Evolutionary conservation across 1,140 invertebrate genomes (phyloP).

Genomic region (Drosophila nigrodunni): DNA sequence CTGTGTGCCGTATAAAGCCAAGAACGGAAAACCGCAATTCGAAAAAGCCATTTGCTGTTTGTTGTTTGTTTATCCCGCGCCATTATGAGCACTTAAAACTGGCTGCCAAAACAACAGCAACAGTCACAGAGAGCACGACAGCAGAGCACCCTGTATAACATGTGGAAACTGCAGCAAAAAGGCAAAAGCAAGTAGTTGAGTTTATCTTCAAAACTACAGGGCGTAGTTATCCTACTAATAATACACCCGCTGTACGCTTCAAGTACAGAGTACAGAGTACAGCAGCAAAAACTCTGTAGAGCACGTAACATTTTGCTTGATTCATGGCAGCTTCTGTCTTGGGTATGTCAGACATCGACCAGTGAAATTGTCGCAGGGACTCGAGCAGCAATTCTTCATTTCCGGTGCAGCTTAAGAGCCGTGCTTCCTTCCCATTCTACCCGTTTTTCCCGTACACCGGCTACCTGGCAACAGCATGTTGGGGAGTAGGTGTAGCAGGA

Average conservation of each 20-base stretch:
- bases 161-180: no score
- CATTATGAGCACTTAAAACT: conserved; percentile 64
- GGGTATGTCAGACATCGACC: conserved; percentile 46
- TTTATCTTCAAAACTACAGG: no score
- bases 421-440: conserved; percentile 61
- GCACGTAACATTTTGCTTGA: conserved; percentile 47
- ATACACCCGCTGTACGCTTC: no score
- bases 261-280: not conserved
- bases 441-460: not conserved
- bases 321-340: conserved; percentile 54
- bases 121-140: not conserved
- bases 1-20: conserved; percentile 13
- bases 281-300: conserved; percentile 20
- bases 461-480: no score
- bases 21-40: conserved; percentile 67
- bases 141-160: not conserved
- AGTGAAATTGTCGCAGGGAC: conserved; percentile 60
- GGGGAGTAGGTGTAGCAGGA: not conserved
- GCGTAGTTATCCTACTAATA: no score
- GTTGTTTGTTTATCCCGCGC: conserved; percentile 26
- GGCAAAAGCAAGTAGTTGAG: no score
- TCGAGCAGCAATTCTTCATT: conserved; percentile 78
- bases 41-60: conserved; percentile 71
- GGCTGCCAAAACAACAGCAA: conserved; percentile 22
- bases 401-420: conserved; percentile 78